Evolutionary conservation across 1,140 invertebrate genomes (phyloP), one percentile per base, ranked within the genome.

Genomic region (Euwallacea fornicatus): DNA sequence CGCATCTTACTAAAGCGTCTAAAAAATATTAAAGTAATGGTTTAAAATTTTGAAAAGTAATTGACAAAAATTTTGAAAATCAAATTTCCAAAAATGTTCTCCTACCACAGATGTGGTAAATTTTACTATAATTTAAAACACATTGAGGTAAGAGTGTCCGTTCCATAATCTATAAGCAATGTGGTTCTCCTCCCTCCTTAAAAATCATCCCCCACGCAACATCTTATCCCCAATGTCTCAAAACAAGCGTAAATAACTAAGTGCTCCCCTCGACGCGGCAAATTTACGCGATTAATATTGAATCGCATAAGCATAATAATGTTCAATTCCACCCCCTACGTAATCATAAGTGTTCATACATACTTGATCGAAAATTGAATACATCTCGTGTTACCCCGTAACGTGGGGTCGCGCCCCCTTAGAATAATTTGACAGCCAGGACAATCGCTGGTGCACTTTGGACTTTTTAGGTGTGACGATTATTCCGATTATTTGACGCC

Each of bases 401-500:
- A 73, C 66, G 50, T 72, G 72, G 78, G 78, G 78, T 78, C 73
- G 77, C 73, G 73, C 76, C 72, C 73, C 66, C 53, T 43, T 71
- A 66, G 69, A 80, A 79, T 78, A 76, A 76, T 72, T 69, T 68
- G 66, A 76, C 76, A 78, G 78, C 75, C 76, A 67, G 78, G 72
- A 78, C 76, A 80, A 80, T 81, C 76, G 78, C 69, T 73, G 77
- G 80, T 81, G 79, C 79, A 81, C 79, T 81, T 81, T 81, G 74
- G 80, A 80, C 79, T 81, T 79, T 80, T 81, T 81, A 78, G 79
- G 79, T 77, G 78, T 77, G 75, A 78, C 79, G 79, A 80, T 80
- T 77, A 80, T 79, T 77, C 75, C 77, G 79, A 77, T 76, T 77
- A 74, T 78, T 75, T 76, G 75, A 78, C 76, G 76, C 75, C 73